A percentile compares a stretch with the other conserved stretches of the same genome.
These are phyloP conservation scores for Camelus dromedarius DNA, from an alignment of 2,113 vertebrate species.

Conservation along the genomic window DNA sequence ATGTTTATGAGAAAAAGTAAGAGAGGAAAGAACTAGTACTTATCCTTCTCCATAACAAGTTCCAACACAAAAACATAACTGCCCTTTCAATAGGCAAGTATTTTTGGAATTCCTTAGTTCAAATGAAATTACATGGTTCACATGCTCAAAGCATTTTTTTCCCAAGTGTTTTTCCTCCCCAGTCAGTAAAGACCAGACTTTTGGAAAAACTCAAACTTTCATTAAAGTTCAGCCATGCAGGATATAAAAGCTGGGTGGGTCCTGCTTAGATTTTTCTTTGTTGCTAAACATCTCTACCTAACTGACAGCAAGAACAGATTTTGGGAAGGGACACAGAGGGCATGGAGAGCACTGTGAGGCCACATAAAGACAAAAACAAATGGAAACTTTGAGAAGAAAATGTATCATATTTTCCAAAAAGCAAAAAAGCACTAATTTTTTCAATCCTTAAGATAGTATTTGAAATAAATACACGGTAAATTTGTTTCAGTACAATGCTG, in stretches of 20 bases:
- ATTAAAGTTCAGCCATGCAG: constrained; percentile 57
- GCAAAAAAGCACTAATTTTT: constrained; percentile 1
- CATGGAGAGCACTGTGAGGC: background rate
- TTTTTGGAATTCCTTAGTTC: constrained; percentile 78
- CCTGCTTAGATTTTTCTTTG: constrained; percentile 26
- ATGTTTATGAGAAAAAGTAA: constrained; percentile 53
- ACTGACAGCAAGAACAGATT: constrained; percentile 35
- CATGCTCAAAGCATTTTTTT: constrained; percentile 64
- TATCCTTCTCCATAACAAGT: constrained; percentile 59
- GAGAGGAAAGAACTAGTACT: constrained; percentile 34
- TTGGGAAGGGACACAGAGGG: background rate
- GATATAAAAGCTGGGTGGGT: constrained; percentile 58
- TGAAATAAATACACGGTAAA: background rate
- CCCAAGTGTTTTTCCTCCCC: constrained; percentile 47
- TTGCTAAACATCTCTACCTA: constrained; percentile 38
- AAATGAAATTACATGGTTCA: constrained; percentile 77
- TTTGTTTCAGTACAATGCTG: background rate
- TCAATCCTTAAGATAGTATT: background rate
- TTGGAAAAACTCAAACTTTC: constrained; percentile 65
- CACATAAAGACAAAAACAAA: background rate
- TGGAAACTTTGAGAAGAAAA: background rate
- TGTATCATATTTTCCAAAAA: constrained; percentile 43
- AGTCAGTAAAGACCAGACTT: constrained; percentile 64
- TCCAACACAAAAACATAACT: constrained; percentile 62
- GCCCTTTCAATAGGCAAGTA: constrained; percentile 70